These are phyloP conservation scores for Aythya baeri DNA, from an alignment of 2,113 vertebrate genomes.

Conservation along the genomic window DNA sequence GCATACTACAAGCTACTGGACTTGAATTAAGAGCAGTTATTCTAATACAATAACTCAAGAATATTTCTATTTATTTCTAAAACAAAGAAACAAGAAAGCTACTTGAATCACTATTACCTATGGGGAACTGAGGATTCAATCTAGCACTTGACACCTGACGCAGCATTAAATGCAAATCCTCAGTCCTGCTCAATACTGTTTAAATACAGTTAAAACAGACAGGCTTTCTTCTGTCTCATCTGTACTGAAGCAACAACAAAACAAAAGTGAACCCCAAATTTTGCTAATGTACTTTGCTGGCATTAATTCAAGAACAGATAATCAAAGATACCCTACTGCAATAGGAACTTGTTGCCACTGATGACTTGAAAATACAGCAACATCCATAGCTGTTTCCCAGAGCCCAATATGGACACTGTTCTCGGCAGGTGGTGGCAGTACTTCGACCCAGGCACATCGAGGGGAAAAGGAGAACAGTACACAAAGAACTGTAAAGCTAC, in stretches of 20 bases:
- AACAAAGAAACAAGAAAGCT: not conserved
- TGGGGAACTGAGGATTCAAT: not conserved
- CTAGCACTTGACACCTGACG: not conserved
- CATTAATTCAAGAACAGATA: not conserved
- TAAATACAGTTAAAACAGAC: not conserved
- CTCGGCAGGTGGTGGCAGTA: not conserved
- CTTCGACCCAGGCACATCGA: not conserved
- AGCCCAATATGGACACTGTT: not conserved
- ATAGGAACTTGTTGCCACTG: not conserved
- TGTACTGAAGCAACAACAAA: not conserved
- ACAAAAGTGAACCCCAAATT: not conserved
- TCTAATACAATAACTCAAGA: not conserved
- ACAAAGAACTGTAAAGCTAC: not conserved
- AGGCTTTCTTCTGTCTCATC: not conserved
- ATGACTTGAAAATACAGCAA: not conserved
- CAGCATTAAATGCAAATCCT: not conserved
- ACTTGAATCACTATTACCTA: not conserved
- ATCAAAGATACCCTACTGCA: not conserved
- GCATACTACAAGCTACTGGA: not conserved
- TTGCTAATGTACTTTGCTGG: not conserved
- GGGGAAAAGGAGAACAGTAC: not conserved
- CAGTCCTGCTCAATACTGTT: not conserved
- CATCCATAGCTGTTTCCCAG: not conserved
- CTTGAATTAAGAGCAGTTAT: not conserved
- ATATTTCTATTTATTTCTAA: not conserved